Conservation (phyloP, 2,797 vertebrate genomes). For the Aulostomus chinensis region DNA sequence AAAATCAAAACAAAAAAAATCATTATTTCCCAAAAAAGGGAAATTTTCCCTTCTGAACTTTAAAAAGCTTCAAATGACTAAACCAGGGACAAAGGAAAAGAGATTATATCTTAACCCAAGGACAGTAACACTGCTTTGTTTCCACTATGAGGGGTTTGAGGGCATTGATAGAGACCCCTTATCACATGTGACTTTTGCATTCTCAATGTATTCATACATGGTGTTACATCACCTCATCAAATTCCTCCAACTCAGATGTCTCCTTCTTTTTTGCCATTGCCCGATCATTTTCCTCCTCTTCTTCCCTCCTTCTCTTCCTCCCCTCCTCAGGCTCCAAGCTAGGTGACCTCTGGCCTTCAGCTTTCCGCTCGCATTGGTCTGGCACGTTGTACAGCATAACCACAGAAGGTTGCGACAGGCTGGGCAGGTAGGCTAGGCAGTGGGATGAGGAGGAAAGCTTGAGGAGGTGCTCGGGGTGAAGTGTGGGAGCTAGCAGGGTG, state of each 20-base stretch:
- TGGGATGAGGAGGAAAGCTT: constrained; percentile 53
- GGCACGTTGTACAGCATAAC: constrained; percentile 83
- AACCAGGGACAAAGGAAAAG: too few species aligned
- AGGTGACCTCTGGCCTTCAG: constrained; percentile 32
- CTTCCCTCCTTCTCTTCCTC: constrained; percentile 46
- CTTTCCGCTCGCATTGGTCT: constrained; percentile 1
- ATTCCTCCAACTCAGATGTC: constrained; percentile 7
- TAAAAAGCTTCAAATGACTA: too few species aligned
- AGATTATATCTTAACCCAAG: too few species aligned
- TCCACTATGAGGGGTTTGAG: too few species aligned
- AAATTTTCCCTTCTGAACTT: too few species aligned
- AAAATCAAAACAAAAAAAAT: too few species aligned
- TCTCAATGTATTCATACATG: background rate
- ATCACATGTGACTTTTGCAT: background rate
- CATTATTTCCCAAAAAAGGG: too few species aligned
- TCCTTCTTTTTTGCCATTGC: constrained; percentile 36
- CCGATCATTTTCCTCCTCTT: constrained; percentile 20
- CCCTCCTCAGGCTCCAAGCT: constrained; percentile 14
- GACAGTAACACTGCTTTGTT: too few species aligned
- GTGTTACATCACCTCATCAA: constrained; percentile 32
- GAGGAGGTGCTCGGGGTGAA: constrained; percentile 58
- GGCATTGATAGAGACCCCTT: too few species aligned
- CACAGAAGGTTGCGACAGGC: constrained; percentile 85
- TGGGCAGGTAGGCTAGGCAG: constrained; percentile 81
- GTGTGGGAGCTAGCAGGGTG: constrained; percentile 36